Conservation (phyloP, 2,113 vertebrate species). For the Apteryx owenii region DNA sequence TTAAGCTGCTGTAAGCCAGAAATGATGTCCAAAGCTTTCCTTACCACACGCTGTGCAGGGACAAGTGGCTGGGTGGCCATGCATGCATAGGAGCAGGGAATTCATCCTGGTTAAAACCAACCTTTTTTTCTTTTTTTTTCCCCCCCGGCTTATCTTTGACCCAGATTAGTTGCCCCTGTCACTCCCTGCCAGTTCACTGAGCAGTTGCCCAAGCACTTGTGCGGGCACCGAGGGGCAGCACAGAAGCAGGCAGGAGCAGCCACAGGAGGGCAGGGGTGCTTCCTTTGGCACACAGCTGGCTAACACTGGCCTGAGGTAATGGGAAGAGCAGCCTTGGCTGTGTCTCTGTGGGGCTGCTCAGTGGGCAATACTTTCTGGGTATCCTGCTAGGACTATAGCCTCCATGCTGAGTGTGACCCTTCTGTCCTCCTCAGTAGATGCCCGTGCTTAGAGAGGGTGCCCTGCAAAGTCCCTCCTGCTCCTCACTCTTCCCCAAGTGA, state of each 20-base stretch:
- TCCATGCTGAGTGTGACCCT: background rate
- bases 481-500: background rate
- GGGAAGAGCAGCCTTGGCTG: background rate
- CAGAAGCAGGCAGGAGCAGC: background rate
- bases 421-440: background rate
- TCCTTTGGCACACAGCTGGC: background rate
- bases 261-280: accelerated
- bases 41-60: background rate
- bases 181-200: background rate
- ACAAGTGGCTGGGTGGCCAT: background rate
- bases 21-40: background rate
- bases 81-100: background rate
- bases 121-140: background rate
- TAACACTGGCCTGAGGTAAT: background rate
- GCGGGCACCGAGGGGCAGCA: background rate
- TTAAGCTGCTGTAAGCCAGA: conserved; percentile 22
- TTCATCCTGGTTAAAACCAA: background rate
- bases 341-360: background rate
- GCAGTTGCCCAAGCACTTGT: background rate
- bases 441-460: background rate
- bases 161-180: background rate
- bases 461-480: background rate
- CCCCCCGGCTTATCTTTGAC: background rate
- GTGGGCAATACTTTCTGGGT: background rate
- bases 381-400: background rate